Evolutionary conservation across 2,888 invertebrate genomes (phyloP), one percentile per base, ranked within the genome.

Genomic region (Eristalis pertinax): DNA sequence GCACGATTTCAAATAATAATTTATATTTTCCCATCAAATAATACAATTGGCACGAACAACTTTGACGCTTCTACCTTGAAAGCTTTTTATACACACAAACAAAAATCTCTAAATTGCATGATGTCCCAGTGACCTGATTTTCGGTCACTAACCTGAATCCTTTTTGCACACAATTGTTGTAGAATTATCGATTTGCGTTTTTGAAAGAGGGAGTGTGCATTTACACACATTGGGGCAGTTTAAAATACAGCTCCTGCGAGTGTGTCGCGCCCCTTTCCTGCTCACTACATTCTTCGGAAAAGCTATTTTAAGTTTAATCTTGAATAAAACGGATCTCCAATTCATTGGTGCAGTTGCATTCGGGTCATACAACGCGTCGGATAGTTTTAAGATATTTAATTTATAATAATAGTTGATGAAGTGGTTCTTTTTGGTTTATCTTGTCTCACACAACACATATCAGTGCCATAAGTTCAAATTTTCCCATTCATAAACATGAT

Each of bases 111-210:
- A 89, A 90, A 91, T 90, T 92, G 92, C 91, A 92, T 90, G 90
- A 88, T 91, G 92, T 90, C 92, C 93, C 91, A 93, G 90, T 93
- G 91, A 93, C 93, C 93, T 88, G 91, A 88, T 91, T 93, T 89
- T 90, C 91, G 93, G 92, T 92, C 92, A 91, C 92, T 93, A 91
- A 93, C 93, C 93, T 91, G 83, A 87, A 88, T 89, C 87, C 87
- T 87, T 87, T 87, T 84, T 84, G 87, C 87, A 87, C 84, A 87
- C 79, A 80, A 84, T 87, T 87, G 83, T 84, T 73, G 87, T 84
- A 84, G 76, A 87, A 84, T 64, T 87, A 87, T 87, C 76, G 87
- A 87, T 87, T 87, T 72, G 56, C 73, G 63, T 82, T 75, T 60
- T 56, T 67, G 65, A 78, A 79, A 73, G 79, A 76, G 80, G 72